Percentiles rank a stretch among this genome's conserved stretches.
Evolutionary conservation across 64 coral and sea anemone species (phyloP).

Genomic region (Montipora foliosa): DNA sequence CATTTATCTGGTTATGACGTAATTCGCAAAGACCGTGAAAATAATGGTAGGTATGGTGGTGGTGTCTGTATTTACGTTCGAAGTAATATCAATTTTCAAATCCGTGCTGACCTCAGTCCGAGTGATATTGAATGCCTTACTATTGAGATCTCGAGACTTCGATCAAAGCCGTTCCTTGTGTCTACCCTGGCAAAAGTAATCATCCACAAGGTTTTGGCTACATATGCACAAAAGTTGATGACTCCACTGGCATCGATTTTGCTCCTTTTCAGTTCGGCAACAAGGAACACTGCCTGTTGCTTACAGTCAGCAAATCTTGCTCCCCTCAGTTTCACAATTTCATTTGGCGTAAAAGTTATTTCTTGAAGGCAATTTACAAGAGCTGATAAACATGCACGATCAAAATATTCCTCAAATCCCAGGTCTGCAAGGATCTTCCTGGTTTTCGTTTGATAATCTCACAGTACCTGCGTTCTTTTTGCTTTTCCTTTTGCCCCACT

Average conservation of each 20-base stretch:
- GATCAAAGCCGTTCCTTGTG: no score
- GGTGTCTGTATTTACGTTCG: no score
- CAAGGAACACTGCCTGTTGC: not conserved
- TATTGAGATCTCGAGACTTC: no score
- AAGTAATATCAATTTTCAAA: no score
- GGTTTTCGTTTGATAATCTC: not conserved
- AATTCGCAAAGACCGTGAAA: no score
- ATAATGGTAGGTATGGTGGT: no score
- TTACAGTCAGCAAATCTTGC: not conserved
- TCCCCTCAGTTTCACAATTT: not conserved
- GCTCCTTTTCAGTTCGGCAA: not conserved
- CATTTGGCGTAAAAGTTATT: not conserved
- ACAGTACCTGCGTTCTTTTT: not conserved
- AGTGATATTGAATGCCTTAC: no score
- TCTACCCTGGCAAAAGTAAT: not conserved
- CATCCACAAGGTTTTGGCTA: not conserved
- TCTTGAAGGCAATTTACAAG: not conserved
- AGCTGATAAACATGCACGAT: not conserved
- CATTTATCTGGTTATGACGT: no score
- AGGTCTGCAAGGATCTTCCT: not conserved
- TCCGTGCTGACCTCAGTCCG: no score
- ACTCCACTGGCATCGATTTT: no score
- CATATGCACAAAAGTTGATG: not conserved
- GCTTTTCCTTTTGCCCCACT: not conserved
- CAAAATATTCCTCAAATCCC: slow-evolving; percentile 23